Conservation (phyloP, 1,140 invertebrate genomes). For the Lasaia peninsularis region DNA sequence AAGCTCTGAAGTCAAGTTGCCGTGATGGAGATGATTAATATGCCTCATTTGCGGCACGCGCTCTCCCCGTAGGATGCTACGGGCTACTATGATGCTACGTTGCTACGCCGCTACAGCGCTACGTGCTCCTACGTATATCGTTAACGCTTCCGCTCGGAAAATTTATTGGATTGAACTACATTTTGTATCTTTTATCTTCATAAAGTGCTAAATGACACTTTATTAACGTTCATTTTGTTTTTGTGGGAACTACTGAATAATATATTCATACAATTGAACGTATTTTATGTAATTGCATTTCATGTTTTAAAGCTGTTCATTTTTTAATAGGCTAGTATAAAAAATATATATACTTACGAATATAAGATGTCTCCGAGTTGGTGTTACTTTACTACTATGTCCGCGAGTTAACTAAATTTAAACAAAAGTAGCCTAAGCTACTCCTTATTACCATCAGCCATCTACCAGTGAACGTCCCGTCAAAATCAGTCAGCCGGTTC, state of each 20-base stretch:
- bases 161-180: slow-evolving; percentile 70
- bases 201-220: slow-evolving; percentile 54
- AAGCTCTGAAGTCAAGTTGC: slow-evolving; percentile 59
- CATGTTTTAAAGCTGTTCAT: not conserved
- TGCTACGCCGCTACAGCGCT: slow-evolving; percentile 39
- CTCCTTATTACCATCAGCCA: too few species aligned
- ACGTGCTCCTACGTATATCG: slow-evolving; percentile 67
- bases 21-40: slow-evolving; percentile 73
- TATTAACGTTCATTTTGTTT: slow-evolving; percentile 13
- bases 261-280: not conserved
- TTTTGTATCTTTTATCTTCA: slow-evolving; percentile 68
- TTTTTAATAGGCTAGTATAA: too few species aligned
- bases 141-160: slow-evolving; percentile 67
- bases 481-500: too few species aligned
- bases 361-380: too few species aligned
- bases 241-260: not conserved
- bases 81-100: slow-evolving; percentile 37
- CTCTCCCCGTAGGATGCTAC: slow-evolving; percentile 35
- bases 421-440: too few species aligned
- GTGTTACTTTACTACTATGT: too few species aligned
- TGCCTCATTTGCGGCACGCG: slow-evolving; percentile 67
- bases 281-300: not conserved
- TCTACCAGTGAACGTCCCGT: too few species aligned
- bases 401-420: too few species aligned
- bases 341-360: too few species aligned